Base-by-base conservation (phyloP, 1,140 invertebrate genomes). In the Bactericera cockerelli region DNA sequence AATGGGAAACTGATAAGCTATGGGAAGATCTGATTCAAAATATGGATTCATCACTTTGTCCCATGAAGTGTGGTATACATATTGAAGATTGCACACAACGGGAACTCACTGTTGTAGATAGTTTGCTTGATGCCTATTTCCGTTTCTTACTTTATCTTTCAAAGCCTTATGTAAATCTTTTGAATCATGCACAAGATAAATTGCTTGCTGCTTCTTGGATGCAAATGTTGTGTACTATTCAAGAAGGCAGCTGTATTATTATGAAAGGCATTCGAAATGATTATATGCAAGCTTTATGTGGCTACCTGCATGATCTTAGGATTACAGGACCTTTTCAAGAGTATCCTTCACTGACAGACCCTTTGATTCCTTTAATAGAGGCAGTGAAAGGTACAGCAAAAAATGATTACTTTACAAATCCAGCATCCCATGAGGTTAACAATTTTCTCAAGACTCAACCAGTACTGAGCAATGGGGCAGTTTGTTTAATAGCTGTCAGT, bases 401-500 rank as follows among this genome's bases (percentile, higher is more conserved):
- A 0, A 31, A 26, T 10, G 55, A 68, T 59, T 70, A 72, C 13
- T 62, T 75, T 24, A 73, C 69, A 8, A 71, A 74, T 64, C 74
- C 73, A 0, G 69, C 67, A 16, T 66, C 66, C 42, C 63, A 65
- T 10, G 69, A 72, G 60, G 72, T 69, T 10, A 67, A 70, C 58
- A 68, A 72, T 21, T 76, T 76, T 66, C 62, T 76, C 13, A 56
- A 63, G 24, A 61, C 63, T 19, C 71, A 74, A 64, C 74, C 72
- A 13, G 62, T 66, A 39, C 72, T 71, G 22, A 68, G 71, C 28
- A 71, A 74, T 38, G 75, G 75, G 4, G 75, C 74, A 6, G 75
- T 75, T 61, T 75, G 74, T 64, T 76, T 74, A 57, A 70, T 76
- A 28, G 74, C 74, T 6, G 63, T 75, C 8, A 75, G 70, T 25